phyloP scores from a whole-genome alignment of 2,888 invertebrate genomes.

The Ashinkailepas kermadecensis region DNA sequence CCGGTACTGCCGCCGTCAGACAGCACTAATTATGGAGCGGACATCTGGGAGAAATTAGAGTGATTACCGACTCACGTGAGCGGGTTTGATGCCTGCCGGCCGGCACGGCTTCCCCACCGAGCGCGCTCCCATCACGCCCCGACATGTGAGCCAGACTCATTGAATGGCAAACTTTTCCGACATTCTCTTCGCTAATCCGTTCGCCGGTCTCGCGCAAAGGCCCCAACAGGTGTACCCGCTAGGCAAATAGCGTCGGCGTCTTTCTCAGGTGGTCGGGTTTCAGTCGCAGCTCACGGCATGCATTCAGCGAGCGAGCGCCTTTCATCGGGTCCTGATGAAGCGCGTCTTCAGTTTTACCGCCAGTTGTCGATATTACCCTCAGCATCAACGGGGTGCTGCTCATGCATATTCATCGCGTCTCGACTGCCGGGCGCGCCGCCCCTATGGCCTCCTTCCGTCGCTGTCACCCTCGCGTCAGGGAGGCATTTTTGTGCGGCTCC shows the following conservation, averaged over 20 bases:
- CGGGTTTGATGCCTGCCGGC: not conserved
- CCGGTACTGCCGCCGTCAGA: too few relatives aligned
- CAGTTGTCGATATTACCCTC: not conserved
- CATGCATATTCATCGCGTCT: slow-evolving; percentile 19
- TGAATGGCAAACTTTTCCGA: not conserved
- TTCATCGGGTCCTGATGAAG: not conserved
- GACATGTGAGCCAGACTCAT: not conserved
- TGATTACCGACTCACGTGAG: not conserved
- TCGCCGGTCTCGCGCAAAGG: not conserved
- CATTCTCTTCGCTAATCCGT: not conserved
- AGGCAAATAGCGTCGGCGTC: not conserved
- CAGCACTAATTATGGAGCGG: not conserved
- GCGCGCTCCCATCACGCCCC: not conserved
- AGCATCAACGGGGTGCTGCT: not conserved
- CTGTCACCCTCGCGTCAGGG: not conserved
- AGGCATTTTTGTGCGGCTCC: slow-evolving; percentile 10
- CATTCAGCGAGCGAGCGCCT: not conserved
- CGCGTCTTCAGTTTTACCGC: slow-evolving; percentile 12
- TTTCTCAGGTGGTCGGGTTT: not conserved
- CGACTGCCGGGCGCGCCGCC: not conserved
- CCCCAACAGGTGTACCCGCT: not conserved
- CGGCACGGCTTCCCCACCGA: not conserved
- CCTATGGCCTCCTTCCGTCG: not conserved
- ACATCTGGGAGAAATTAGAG: slow-evolving; percentile 9
- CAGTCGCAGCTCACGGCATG: not conserved